Conservation (phyloP, 2,797 vertebrate genomes). For the Kryptolebias ocellatus region DNA sequence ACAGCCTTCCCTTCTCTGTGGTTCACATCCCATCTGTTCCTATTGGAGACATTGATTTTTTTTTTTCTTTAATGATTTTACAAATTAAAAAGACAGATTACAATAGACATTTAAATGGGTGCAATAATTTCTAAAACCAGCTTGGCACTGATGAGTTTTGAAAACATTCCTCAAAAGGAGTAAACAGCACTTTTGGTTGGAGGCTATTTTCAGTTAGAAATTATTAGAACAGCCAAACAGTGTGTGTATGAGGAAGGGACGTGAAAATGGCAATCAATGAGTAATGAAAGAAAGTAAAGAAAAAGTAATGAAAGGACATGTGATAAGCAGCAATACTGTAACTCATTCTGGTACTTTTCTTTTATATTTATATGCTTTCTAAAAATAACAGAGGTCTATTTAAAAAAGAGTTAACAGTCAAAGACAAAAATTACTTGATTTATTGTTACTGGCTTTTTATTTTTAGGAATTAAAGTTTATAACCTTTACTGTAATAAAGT, state of each 20-base stretch:
- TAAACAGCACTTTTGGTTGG: background rate
- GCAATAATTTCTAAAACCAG: constrained; percentile 9
- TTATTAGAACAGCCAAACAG: constrained; percentile 1
- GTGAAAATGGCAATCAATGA: background rate
- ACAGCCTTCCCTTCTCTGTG: background rate
- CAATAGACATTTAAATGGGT: constrained; percentile 3
- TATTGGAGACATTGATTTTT: constrained; percentile 1
- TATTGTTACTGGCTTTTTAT: background rate
- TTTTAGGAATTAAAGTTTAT: background rate
- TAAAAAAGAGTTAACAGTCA: no score
- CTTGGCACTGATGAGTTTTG: background rate
- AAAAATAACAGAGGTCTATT: background rate
- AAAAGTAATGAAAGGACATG: background rate
- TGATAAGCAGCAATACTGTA: background rate
- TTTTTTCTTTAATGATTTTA: background rate
- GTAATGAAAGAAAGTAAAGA: background rate
- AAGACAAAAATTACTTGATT: no score
- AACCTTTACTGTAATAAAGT: background rate
- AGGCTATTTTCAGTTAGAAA: constrained; percentile 4
- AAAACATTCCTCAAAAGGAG: constrained; percentile 5
- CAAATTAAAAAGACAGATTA: constrained; percentile 13
- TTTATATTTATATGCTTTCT: rapidly evolving
- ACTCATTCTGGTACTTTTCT: background rate
- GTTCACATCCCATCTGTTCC: constrained; percentile 3
- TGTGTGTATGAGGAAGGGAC: constrained; percentile 9